Evolutionary conservation across 1,140 invertebrate genomes (phyloP).

Genomic region (Papilio glaucus): DNA sequence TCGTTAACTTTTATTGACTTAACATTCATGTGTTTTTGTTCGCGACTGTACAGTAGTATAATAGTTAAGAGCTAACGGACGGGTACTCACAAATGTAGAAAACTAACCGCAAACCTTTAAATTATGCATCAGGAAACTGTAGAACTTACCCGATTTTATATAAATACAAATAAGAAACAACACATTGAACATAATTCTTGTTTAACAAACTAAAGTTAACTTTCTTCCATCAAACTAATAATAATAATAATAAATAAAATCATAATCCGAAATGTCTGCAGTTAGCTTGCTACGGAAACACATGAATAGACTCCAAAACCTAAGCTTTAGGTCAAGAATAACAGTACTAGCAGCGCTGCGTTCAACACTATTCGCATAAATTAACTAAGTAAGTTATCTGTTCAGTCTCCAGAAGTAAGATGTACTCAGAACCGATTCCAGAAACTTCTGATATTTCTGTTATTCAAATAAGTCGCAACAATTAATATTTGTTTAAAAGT

Average conservation of each 20-base stretch:
- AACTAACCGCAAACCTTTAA: conserved; percentile 53
- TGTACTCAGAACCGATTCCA: neutral
- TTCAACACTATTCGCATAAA: no score
- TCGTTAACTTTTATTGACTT: neutral
- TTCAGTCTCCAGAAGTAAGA: neutral
- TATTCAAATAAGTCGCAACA: no score
- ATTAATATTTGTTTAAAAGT: no score
- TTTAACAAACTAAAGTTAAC: neutral
- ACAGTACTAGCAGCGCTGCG: neutral
- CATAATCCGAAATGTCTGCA: conserved; percentile 7
- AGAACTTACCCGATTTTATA: no score
- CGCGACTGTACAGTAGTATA: conserved; percentile 29
- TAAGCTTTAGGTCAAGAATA: neutral
- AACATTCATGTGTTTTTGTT: neutral
- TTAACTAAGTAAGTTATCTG: neutral
- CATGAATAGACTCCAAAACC: conserved; percentile 2
- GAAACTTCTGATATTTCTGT: neutral
- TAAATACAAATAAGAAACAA: no score
- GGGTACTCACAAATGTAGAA: conserved; percentile 64
- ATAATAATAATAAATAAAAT: neutral
- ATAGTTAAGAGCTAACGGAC: conserved; percentile 69
- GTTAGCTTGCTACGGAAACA: conserved; percentile 28
- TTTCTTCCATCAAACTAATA: neutral
- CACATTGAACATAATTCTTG: no score
- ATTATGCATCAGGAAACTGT: no score